A percentile compares a stretch with the other conserved stretches of the same genome.
Conservation (phyloP, 2,797 vertebrate species). For the Amazonetta brasiliensis region DNA sequence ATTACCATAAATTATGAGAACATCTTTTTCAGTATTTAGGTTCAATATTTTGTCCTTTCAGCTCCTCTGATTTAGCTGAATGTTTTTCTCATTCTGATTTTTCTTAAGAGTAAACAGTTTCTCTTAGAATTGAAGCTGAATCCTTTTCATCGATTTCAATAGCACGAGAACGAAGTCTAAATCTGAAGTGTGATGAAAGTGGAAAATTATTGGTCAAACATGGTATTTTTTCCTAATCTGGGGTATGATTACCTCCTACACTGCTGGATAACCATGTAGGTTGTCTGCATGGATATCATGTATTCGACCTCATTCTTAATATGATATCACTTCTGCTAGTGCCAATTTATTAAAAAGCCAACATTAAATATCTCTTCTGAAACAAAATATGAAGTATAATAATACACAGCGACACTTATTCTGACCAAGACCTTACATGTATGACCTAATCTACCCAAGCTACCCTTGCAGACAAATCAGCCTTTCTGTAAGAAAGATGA, state of each 20-base stretch:
- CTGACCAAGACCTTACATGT: neutral
- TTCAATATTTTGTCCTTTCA: neutral
- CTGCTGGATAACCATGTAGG: neutral
- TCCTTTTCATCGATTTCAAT: neutral
- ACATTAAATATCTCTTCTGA: neutral
- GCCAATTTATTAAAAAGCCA: neutral
- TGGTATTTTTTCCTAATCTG: neutral
- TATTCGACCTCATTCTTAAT: neutral
- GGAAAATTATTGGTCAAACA: neutral
- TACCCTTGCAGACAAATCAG: too few relatives aligned
- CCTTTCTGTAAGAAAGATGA: neutral
- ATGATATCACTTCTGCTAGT: neutral
- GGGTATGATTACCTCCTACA: neutral
- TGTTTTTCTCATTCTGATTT: neutral
- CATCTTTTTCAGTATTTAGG: neutral
- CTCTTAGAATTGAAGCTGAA: neutral
- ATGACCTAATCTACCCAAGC: neutral
- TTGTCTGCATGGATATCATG: neutral
- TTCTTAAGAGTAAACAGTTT: neutral
- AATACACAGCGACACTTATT: too few relatives aligned
- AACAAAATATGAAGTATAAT: neutral
- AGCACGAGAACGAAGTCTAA: neutral
- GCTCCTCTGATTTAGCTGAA: neutral
- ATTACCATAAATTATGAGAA: neutral
- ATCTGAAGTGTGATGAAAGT: neutral